Base-by-base conservation (phyloP, 2,113 vertebrate genomes). In the Chloropsis cyanopogon region DNA sequence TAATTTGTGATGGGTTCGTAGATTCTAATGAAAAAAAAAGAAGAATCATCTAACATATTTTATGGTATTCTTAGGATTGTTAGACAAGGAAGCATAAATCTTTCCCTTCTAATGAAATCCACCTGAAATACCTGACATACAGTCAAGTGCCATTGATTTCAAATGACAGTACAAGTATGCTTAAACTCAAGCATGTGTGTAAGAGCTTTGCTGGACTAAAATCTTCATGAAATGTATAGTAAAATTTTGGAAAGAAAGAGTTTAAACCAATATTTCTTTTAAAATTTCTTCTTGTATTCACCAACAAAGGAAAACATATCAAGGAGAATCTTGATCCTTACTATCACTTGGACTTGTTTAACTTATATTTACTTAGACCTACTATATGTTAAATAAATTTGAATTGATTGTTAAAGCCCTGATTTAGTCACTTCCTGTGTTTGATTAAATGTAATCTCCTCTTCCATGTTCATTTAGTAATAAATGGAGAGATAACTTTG, bases 41-140 rank as follows among this genome's bases (percentile, higher is more conserved):
- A 84, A 68, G 22, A 70, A 50, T 66, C 0, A 0, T 61, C 39
- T 70, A 54, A 41, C 33, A 12, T 60, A 60, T 44, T 90, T 63
- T 88, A 23, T 63, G 86, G 11, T 94, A 63, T 59, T 91, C 84
- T 79, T 37, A 24, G 79, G 37, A n/a, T 54, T 91, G 37, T 83
- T 89, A 49, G 81, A 86, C 65, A 89, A 86, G 60, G 76, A 82
- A 85, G n/a, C 53, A 50, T 89, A 39, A 87, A 79, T 92, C 76
- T 89, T 69, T 59, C 46, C 29, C 10, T 91, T 92, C 42, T 86
- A 89, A 83, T 91, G 84, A 73, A 92, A 95, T 82, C 37, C 29
- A 46, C 25, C 29, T 85, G 73, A 85, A 92, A 66, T 76, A 82
- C 47, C 29, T 82, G 87, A 70, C 26, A 35, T 69, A 24, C 37